A percentile compares a stretch with the other conserved stretches of the same genome.
Evolutionary conservation across 2,113 vertebrate species (phyloP).

Genomic region (Sciurus niger): DNA sequence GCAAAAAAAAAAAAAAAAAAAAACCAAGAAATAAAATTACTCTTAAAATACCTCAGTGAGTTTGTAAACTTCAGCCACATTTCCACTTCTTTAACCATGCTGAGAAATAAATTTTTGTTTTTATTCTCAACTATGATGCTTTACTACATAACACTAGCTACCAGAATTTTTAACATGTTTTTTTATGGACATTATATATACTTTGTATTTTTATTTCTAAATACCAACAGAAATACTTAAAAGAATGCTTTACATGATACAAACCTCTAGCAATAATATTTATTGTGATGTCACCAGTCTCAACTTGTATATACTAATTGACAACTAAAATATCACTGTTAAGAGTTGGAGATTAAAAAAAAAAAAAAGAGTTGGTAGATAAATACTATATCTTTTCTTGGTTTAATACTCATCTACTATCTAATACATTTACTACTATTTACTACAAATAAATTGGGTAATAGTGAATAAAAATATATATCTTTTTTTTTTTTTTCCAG

Average conservation of each 20-base stretch:
- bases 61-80: constrained; percentile 14
- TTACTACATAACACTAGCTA: neutral
- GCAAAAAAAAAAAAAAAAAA: constrained; percentile 78
- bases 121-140: constrained; percentile 18
- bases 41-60: constrained; percentile 56
- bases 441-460: constrained; percentile 25
- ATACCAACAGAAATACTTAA: neutral
- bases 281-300: neutral
- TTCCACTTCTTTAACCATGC: constrained; percentile 45
- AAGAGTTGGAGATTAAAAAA: neutral
- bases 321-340: neutral
- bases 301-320: neutral
- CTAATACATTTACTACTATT: constrained; percentile 18
- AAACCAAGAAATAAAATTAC: constrained; percentile 77
- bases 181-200: neutral
- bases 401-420: neutral
- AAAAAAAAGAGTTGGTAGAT: neutral
- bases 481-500: neutral
- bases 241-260: neutral
- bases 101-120: constrained; percentile 32
- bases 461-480: neutral
- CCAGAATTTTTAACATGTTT: neutral
- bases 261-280: neutral
- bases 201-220: constrained; percentile 30
- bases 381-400: neutral